Percentiles rank a stretch among this genome's conserved stretches.
Conservation (phyloP, 2,888 invertebrate species). For the Hybos culiciformis region DNA sequence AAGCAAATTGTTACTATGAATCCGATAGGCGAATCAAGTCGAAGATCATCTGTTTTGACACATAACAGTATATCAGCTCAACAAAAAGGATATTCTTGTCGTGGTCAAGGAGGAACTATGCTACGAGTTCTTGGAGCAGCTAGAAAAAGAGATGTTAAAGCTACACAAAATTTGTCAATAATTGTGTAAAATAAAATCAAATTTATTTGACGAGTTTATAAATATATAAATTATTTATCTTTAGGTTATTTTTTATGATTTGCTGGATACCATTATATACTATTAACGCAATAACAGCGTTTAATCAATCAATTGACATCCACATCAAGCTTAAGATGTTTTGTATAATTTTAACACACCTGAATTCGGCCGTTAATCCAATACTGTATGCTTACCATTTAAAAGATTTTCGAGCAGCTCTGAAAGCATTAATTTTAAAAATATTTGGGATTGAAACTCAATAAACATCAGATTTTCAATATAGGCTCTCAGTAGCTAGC, state of each 20-base stretch:
- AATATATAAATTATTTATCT: no score
- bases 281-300: constrained; percentile 80
- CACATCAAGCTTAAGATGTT: constrained; percentile 30
- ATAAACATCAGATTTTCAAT: constrained; percentile 37
- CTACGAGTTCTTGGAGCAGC: constrained; percentile 67
- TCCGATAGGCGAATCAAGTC: constrained; percentile 37
- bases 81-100: constrained; percentile 6
- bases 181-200: no score
- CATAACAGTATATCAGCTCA: constrained; percentile 22
- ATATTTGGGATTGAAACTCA: constrained; percentile 43
- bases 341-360: constrained; percentile 80
- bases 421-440: constrained; percentile 55
- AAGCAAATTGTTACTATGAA: constrained; percentile 68
- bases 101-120: constrained; percentile 52
- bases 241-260: constrained; percentile 85
- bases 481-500: constrained; percentile 33
- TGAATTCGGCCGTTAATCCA: constrained; percentile 90
- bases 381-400: constrained; percentile 86
- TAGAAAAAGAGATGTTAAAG: constrained; percentile 76
- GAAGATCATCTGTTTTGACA: constrained; percentile 23
- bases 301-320: constrained; percentile 42
- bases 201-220: no score
- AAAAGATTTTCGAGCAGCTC: constrained; percentile 67
- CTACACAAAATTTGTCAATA: constrained; percentile 81
- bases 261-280: constrained; percentile 94